Evolutionary conservation across 1,140 invertebrate genomes (phyloP).

Genomic region (Littorina saxatilis): DNA sequence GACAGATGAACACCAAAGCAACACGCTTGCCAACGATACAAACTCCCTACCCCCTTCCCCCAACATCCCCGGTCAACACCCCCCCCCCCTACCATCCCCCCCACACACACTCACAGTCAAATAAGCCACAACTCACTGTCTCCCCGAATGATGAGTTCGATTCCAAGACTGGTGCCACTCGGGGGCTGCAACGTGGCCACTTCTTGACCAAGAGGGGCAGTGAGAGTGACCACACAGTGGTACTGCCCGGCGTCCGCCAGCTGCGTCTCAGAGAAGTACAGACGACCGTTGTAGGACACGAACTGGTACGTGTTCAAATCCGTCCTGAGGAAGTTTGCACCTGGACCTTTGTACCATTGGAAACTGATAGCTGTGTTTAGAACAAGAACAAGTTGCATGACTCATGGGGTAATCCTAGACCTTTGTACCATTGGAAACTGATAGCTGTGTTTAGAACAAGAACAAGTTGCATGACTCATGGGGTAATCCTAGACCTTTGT

Average conservation of each 20-base stretch:
- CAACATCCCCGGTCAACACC: no score
- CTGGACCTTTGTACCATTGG: slow-evolving; percentile 52
- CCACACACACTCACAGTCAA: neutral
- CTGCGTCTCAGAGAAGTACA: slow-evolving; percentile 61
- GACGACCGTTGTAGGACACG: slow-evolving; percentile 53
- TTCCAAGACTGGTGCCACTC: slow-evolving; percentile 55
- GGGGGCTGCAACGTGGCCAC: slow-evolving; percentile 47
- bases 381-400: no score
- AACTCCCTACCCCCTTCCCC: no score
- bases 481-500: slow-evolving; percentile 46
- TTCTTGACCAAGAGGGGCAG: slow-evolving; percentile 31
- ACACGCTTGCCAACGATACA: no score
- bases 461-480: no score
- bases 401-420: no score
- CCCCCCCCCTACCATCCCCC: no score
- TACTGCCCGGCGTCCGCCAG: slow-evolving; percentile 52
- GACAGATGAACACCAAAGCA: no score
- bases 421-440: slow-evolving; percentile 55
- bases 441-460: slow-evolving; percentile 34
- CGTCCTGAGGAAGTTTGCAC: slow-evolving; percentile 44
- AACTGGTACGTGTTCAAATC: slow-evolving; percentile 48
- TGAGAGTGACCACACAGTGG: slow-evolving; percentile 58
- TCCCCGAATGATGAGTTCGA: slow-evolving; percentile 51
- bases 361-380: slow-evolving; percentile 44
- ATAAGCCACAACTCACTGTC: slow-evolving; percentile 41